Base-by-base conservation (phyloP, 2,888 invertebrate species). In the Nowickia ferox region DNA sequence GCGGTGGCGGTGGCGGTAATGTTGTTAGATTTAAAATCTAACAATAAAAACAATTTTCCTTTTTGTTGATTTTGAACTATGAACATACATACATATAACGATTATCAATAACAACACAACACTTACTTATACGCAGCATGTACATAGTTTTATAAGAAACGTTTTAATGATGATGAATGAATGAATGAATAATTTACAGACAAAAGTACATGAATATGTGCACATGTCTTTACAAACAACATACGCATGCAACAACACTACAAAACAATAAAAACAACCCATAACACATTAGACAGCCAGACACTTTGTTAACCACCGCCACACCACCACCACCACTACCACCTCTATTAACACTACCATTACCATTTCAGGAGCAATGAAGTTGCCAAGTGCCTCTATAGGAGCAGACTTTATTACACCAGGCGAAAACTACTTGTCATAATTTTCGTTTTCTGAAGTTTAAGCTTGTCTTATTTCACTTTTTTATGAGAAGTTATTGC, bases 351-450 rank as follows among this genome's bases (percentile, higher is more conserved):
- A 15, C 51, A 44, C 8, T n/a, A 42, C 10, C 17, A 61, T 5
- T n/a, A 42, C 17, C 17, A 19, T 46, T 48, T 19, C 61, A 63
- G 69, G 61, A 69, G 53, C 53, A 53, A 17, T 30, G 15, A 10
- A 51, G 44, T 30, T 40, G n/a, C 30, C 53, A 40, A 13, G 40
- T 44, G 53, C 75, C 40, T 44, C 63, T 44, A 19, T 38, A 59
- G 55, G 22, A 44, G 71, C 71, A 22, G 57, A 13, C 38, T 17
- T 30, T 46, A 42, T 42, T 42, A 9, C 30, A 30, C 30, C 59
- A 77, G 57, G 59, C 17, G 22, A 77, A 77, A 59, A 77, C 22
- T 59, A 48, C 68, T 77, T 77, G 77, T 77, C 77, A 77, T 77
- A 59, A 42, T 78, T 61, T 69, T 57, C 48, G 15, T 77, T 38